Percentiles rank a stretch among this genome's conserved stretches.
Conservation (phyloP, 2,113 vertebrate genomes). For the Tachysurus vachellii region DNA sequence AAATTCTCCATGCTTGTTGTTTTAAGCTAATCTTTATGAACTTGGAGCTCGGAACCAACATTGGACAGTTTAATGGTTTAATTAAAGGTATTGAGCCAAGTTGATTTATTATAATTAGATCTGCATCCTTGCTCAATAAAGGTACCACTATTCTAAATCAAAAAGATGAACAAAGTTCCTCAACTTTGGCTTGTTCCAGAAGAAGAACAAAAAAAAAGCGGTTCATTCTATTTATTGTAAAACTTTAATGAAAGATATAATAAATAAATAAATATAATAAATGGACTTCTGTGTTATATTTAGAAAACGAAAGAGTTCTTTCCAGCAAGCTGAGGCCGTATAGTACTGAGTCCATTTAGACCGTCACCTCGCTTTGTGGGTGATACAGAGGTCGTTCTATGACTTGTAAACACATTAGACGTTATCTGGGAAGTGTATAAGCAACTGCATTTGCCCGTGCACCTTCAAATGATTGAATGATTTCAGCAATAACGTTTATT, state of each 20-base stretch:
- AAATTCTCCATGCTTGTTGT: background rate
- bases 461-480: conserved; percentile 27
- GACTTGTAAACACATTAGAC: conserved; percentile 50
- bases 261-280: background rate
- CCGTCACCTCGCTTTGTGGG: conserved; percentile 52
- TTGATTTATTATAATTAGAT: background rate
- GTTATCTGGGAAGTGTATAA: conserved; percentile 16
- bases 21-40: background rate
- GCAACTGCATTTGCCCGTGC: background rate
- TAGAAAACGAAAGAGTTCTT: background rate
- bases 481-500: conserved; percentile 49
- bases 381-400: conserved; percentile 56
- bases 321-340: conserved; percentile 46
- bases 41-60: background rate
- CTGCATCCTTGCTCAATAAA: background rate
- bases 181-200: background rate
- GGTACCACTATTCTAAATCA: background rate
- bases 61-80: background rate
- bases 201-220: background rate
- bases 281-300: background rate
- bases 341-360: conserved; percentile 55
- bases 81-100: background rate
- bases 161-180: background rate
- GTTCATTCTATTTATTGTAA: background rate
- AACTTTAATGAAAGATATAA: background rate